Base-by-base conservation (phyloP, 2,797 vertebrate genomes). In the Momotus momota region DNA sequence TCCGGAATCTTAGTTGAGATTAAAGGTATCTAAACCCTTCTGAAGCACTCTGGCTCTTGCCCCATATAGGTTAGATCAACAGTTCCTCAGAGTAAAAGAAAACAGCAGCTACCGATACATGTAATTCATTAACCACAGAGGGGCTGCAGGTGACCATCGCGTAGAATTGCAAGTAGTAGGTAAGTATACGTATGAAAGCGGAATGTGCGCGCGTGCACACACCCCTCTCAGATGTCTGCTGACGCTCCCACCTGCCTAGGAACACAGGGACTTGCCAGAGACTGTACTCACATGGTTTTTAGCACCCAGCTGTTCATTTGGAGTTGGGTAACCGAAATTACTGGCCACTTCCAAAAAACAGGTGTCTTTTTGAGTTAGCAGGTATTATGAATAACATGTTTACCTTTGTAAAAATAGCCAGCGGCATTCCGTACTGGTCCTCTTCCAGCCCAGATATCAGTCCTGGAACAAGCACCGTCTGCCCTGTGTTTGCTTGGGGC, bases 361-460 rank as follows among this genome's bases (percentile, higher is more conserved):
- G 27, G 46, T 3, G 66, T 11, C 54, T 35, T 72, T 65, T 6
- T 27, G 40, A 86, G 70, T 73, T 70, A 83, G 21, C n/a, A 81
- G 12, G 18, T 35, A 80, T 7, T 29, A 72, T 3, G 5, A 82
- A 79, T 43, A 86, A 62, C 54, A 26, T 20, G 35, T 80, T 97
- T 97, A 99, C 99, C 99, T 99, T 99, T 4, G 99, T 99, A 96
- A 99, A 99, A 96, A 99, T 96, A 93, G 99, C 98, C 79, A 99
- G 97, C 0, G 99, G 99, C 97, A 99, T 98, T 65, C 99, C 99
- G 14, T 98, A 99, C 92, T 98, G 99, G 87, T 99, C 99, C 96
- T 99, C 99, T 89, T 99, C 99, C 97, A 99, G 96, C 4, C 99
- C 99, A 1, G 99, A 99, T 90, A 99, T 97, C 60, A 99, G 97